Evolutionary conservation across 35 echinoderm and acorn worm species (phyloP), one percentile per base, ranked within the genome.

Genomic region (Heliocidaris tuberculata): DNA sequence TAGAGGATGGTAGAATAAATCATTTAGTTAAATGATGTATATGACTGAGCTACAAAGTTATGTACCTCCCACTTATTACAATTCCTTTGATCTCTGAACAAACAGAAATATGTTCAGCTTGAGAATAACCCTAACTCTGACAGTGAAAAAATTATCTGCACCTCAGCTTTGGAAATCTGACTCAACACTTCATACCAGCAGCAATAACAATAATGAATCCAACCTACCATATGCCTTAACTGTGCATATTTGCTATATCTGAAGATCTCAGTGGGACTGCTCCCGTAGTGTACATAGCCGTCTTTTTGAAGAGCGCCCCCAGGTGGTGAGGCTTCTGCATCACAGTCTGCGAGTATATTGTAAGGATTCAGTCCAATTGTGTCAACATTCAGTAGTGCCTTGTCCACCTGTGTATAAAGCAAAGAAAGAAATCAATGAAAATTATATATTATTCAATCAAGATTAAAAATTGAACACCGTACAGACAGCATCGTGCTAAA

Each of bases 281-380:
- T n/a, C 10, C 60, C 31, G 85, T 97, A 97, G 27, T 95, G 95
- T 31, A 89, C 86, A 27, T 56, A 93, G 42, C 95, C 96, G 50
- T 97, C 94, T 49, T 93, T 92, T 5, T 86, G 32, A 19, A 49
- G 91, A 9, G 47, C 42, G 30, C 95, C 96, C 61, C 93, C 92
- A 0, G 92, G 52, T n/a, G 94, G 94, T n/a, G 85, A 95, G 86
- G 86, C 86, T 21, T 95, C 94, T 6, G 95, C 95, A 60, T 86
- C 90, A 54, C 97, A 98, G 88, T 97, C 96, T 60, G 94, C 91
- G n/a, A 94, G 89, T 19, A 97, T 92, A 60, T 98, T 98, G 95
- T 95, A 98, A 24, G 94, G 95, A 49, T 98, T 98, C 19, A 98
- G 21, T 31, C 97, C 97, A 86, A 95, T 95, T 19, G 89, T 91